Evolutionary conservation across 2,113 vertebrate species (phyloP).

Genomic region (Limanda limanda): DNA sequence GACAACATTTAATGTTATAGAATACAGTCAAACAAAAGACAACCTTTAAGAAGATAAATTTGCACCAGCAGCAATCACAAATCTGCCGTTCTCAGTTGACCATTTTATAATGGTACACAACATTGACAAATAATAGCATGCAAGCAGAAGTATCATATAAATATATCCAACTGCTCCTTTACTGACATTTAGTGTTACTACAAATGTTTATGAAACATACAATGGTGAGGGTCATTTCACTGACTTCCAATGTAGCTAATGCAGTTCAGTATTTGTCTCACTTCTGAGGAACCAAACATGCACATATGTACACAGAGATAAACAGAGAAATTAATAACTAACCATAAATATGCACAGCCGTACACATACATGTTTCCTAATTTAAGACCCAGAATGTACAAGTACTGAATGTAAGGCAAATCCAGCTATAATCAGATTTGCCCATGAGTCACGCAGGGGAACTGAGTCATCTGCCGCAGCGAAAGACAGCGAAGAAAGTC

Average conservation of each 20-base stretch:
- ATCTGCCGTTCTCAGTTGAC: too few relatives aligned
- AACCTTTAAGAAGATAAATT: too few relatives aligned
- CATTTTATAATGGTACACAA: too few relatives aligned
- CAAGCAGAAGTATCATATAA: too few relatives aligned
- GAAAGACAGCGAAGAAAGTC: constrained; percentile 50
- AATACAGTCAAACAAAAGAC: too few relatives aligned
- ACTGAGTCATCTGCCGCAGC: constrained; percentile 64
- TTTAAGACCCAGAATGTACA: background rate
- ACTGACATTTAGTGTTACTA: too few relatives aligned
- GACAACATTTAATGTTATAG: too few relatives aligned
- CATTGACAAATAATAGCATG: too few relatives aligned
- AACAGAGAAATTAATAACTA: background rate
- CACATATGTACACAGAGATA: background rate
- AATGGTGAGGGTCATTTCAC: background rate
- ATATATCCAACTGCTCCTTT: too few relatives aligned
- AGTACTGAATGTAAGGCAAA: constrained; percentile 28
- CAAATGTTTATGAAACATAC: background rate
- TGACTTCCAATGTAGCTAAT: background rate
- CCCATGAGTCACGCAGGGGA: constrained; percentile 49
- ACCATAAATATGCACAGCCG: background rate
- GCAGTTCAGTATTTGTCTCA: constrained; percentile 1
- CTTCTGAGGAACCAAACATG: background rate
- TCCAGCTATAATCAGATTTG: constrained; percentile 63
- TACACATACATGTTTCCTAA: background rate
- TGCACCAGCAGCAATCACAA: too few relatives aligned